Percentiles rank a stretch among this genome's conserved stretches.
Conservation (phyloP, 2,888 invertebrate genomes). For the Teleiodes luculella region DNA sequence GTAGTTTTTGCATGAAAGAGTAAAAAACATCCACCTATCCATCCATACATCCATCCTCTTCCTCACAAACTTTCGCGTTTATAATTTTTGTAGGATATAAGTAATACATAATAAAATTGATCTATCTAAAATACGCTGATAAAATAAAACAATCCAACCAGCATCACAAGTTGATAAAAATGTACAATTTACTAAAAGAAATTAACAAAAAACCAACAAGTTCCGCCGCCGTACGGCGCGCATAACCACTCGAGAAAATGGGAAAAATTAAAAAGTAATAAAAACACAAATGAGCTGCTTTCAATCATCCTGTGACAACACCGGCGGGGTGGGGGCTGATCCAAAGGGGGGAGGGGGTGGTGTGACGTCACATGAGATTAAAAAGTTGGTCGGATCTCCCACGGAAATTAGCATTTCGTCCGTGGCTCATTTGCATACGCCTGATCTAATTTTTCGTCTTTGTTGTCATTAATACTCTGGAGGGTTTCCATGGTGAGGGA, state of each 20-base stretch:
- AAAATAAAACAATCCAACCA: no score
- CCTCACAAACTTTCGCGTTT: no score
- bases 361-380: slow-evolving; percentile 76
- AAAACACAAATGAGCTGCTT: slow-evolving; percentile 75
- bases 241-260: slow-evolving; percentile 62
- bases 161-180: no score
- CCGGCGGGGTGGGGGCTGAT: slow-evolving; percentile 23
- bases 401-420: slow-evolving; percentile 76
- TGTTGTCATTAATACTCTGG: slow-evolving; percentile 38
- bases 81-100: no score
- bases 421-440: slow-evolving; percentile 65
- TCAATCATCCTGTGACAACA: slow-evolving; percentile 74
- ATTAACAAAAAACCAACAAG: slow-evolving; percentile 16
- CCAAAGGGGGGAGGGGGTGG: slow-evolving; percentile 25
- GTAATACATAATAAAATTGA: no score
- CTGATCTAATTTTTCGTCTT: slow-evolving; percentile 52
- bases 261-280: slow-evolving; percentile 77
- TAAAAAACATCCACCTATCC: no score
- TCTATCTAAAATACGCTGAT: no score
- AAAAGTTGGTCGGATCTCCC: slow-evolving; percentile 75
- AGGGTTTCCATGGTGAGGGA: slow-evolving; percentile 17
- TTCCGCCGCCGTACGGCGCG: slow-evolving; percentile 25
- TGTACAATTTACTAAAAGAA: no score
- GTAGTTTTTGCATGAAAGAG: no score
- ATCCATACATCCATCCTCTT: no score